A percentile compares a stretch with the other conserved stretches of the same genome.
These are phyloP conservation scores for Aproaerema taeniolella DNA, from an alignment of 2,888 invertebrate species.

Conservation along the genomic window DNA sequence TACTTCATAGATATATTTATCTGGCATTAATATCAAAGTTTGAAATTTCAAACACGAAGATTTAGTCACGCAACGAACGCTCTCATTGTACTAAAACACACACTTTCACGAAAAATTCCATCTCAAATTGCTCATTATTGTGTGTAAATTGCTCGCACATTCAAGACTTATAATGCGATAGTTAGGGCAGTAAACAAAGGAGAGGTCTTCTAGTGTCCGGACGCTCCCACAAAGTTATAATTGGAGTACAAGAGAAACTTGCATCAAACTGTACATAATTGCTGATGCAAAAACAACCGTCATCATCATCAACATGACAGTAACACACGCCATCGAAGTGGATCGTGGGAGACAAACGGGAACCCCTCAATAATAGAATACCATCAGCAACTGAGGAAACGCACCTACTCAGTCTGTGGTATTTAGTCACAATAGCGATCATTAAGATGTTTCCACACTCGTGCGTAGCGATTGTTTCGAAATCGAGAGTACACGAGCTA, in stretches of 20 bases:
- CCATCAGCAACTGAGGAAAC: constrained; percentile 57
- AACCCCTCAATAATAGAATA: constrained; percentile 49
- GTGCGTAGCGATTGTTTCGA: constrained; percentile 66
- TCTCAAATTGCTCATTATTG: constrained; percentile 49
- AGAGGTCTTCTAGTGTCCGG: constrained; percentile 46
- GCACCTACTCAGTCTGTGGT: constrained; percentile 40
- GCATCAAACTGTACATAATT: constrained; percentile 69
- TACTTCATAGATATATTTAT: too few relatives aligned
- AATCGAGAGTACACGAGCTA: constrained; percentile 56
- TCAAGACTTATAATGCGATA: constrained; percentile 46
- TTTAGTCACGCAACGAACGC: constrained; percentile 9
- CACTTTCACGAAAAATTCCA: constrained; percentile 39
- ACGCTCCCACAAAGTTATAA: constrained; percentile 65
- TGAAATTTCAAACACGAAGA: too few relatives aligned
- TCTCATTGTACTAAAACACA: constrained; percentile 6
- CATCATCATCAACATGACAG: constrained; percentile 63
- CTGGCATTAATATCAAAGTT: not conserved
- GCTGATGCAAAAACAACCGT: constrained; percentile 68
- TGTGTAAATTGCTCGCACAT: constrained; percentile 40
- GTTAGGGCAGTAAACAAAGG: constrained; percentile 60
- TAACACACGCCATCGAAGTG: constrained; percentile 65
- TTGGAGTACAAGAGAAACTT: constrained; percentile 65
- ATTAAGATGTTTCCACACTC: constrained; percentile 66
- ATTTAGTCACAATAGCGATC: constrained; percentile 60
- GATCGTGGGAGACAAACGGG: constrained; percentile 75